Base-by-base conservation (phyloP, 2,113 vertebrate species). In the Hirundichthys speculiger region DNA sequence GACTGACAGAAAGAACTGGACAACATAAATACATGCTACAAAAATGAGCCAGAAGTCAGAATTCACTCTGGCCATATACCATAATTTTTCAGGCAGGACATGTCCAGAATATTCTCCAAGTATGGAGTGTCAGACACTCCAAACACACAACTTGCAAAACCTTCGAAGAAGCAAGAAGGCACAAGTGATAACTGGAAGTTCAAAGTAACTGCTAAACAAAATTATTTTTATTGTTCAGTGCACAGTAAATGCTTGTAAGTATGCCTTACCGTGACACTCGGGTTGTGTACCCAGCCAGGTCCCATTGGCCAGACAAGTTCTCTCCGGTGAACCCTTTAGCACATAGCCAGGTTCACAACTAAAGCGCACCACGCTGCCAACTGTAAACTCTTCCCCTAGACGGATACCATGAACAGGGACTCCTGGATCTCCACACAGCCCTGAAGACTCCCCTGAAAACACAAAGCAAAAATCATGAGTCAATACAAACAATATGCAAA, bases 331-430 rank as follows among this genome's bases (percentile, higher is more conserved):
- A 0, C 97, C 98, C n/a, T 90, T 90, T 12, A 99, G 93, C 0
- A 3, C 0, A 20, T 98, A 96, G 6, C 98, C 98, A 0, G 96
- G 95, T 84, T 99, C 97, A 6, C 98, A 99, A 90, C 96, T 99
- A 77, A 99, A 99, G 49, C 94, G 84, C 12, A 99, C 94, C 42
- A 92, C 64, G 25, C 92, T 94, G 71, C 91, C 93, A 0, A 88
- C 89, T 0, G 63, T 87, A 7, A 99, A 98, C 69, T 94, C 91
- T 0, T 96, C 96, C 1, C 98, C 97, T 60, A 97, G 90, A 2
- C 97, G 95, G 2, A 99, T 97, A 5, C 96, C 96, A 0, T 98
- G 98, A 0, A 94, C 93, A 0, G 98, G 97, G 55, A 96, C 85
- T 0, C 98, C 96, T 0, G 98, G 98, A 66, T 99, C 97, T 0